phyloP scores from a whole-genome alignment of 2,113 vertebrate species.

The Onychostoma macrolepis region DNA sequence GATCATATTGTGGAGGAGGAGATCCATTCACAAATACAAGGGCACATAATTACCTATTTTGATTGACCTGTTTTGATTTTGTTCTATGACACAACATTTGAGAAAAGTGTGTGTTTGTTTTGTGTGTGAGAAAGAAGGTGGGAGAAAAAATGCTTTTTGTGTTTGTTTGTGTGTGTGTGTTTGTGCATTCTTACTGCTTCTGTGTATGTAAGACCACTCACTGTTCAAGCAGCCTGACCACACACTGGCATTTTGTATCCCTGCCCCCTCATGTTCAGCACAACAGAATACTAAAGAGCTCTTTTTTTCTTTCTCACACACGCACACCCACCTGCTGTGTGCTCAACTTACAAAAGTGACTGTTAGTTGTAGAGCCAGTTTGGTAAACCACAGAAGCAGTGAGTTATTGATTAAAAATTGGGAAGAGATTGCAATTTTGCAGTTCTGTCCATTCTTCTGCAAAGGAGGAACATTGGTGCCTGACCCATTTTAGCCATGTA shows the following conservation, averaged over 20 bases:
- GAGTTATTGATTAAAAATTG: slow-evolving; percentile 29
- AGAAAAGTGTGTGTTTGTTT: neutral
- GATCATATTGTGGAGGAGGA: neutral
- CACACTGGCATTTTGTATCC: slow-evolving; percentile 24
- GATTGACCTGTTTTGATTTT: neutral
- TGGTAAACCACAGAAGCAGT: slow-evolving; percentile 41
- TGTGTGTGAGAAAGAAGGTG: neutral
- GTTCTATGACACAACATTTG: neutral
- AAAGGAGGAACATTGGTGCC: neutral
- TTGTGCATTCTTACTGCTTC: neutral
- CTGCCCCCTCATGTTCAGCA: slow-evolving; percentile 30
- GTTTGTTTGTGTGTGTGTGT: neutral
- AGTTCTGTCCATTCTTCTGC: neutral
- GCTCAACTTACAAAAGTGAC: slow-evolving; percentile 23
- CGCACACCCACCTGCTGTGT: slow-evolving; percentile 10
- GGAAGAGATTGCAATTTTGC: neutral
- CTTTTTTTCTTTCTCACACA: slow-evolving; percentile 6
- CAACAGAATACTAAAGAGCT: neutral
- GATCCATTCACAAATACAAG: slow-evolving; percentile 17
- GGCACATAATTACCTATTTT: neutral
- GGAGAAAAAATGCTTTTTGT: neutral
- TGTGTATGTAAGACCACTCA: slow-evolving; percentile 12
- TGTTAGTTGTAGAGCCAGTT: slow-evolving; percentile 58
- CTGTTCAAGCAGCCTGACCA: slow-evolving; percentile 3
- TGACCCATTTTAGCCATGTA: neutral